Evolutionary conservation across 2,797 vertebrate genomes (phyloP), one percentile per base, ranked within the genome.

Genomic region (Melanotaenia nigrans): DNA sequence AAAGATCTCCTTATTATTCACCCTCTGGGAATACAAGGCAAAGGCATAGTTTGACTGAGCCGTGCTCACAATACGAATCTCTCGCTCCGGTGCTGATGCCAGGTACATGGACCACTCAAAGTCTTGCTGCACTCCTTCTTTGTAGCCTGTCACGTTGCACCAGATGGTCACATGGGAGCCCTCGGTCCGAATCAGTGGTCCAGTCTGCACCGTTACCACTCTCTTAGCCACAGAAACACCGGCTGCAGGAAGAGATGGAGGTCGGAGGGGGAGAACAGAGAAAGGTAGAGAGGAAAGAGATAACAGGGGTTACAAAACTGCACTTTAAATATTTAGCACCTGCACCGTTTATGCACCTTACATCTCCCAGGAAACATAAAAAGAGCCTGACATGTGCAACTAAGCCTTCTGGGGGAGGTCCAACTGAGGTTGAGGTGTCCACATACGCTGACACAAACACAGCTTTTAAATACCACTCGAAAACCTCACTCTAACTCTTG

Each of bases 81-180:
- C 95, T 24, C 77, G 88, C 62, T 92, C 79, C 0, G 96, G 94
- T 5, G 79, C 90, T 0, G 90, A 91, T 0, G 93, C 83, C 76
- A 94, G 90, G 87, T 96, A 97, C 92, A 97, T 88, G 86, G 96
- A 99, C 97, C 97, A 99, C 85, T 96, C 95, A 45, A 99, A 98
- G 83, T 96, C 90, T 89, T 96, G 96, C 77, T 94, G 81, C 1
- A 89, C n/a, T 0, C 94, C 93, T n/a, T 95, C 94, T 73, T 92
- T 93, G 81, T 96, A 90, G 83, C 96, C 96, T 0, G 93, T 94
- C 69, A 97, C 96, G 0, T 93, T 95, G 89, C 96, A 97, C 93
- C 93, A 91, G 77, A 97, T 96, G 89, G 95, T 97, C 87, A 95
- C 70, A 0, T 96, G 94, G 79, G 95, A 96, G 38, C 96, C 96